Conservation (phyloP, 2,113 vertebrate species). For the Canis aureus region DNA sequence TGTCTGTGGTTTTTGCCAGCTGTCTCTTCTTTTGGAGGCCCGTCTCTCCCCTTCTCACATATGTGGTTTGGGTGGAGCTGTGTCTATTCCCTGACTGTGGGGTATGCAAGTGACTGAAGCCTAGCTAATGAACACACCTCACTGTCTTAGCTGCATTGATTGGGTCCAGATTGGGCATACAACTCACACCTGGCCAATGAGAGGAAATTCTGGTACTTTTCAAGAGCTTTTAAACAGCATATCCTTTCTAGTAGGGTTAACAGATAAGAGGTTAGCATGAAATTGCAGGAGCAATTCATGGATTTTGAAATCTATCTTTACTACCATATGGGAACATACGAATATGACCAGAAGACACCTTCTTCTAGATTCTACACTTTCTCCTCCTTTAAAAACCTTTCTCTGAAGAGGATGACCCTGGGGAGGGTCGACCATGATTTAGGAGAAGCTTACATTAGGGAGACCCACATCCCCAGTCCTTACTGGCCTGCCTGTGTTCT, state of each 20-base stretch:
- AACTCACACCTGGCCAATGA: background rate
- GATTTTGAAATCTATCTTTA: background rate
- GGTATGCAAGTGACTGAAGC: background rate
- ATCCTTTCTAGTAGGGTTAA: background rate
- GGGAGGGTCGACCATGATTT: background rate
- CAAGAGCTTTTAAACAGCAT: background rate
- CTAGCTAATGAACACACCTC: background rate
- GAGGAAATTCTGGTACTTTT: background rate
- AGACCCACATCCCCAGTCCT: background rate
- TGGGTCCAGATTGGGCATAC: background rate
- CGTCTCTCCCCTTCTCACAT: background rate
- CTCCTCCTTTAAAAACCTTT: background rate
- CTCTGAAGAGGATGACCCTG: background rate
- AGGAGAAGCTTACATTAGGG: background rate
- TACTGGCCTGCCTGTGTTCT: background rate
- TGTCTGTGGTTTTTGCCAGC: background rate
- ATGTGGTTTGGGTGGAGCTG: background rate
- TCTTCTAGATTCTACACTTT: slow-evolving; percentile 18
- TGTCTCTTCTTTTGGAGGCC: background rate
- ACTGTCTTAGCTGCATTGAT: background rate
- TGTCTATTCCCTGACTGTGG: background rate
- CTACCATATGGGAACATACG: background rate
- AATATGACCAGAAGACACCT: slow-evolving; percentile 20
- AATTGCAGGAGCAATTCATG: background rate
- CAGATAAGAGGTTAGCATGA: background rate